phyloP scores from a whole-genome alignment of 1,140 invertebrate species.

The Saccostrea glomerata region DNA sequence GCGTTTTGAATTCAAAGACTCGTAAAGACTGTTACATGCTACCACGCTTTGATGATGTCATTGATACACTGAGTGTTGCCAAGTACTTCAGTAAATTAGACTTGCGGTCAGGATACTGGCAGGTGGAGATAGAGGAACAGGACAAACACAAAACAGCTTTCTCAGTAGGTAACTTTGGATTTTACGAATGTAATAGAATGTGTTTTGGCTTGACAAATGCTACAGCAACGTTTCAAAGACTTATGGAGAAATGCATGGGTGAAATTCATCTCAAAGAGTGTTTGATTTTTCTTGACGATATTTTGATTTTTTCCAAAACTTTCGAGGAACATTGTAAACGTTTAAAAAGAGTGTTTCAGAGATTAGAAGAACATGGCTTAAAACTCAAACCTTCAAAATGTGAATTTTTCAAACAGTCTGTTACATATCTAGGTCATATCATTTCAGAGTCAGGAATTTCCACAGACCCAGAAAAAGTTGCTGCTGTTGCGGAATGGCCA shows the following conservation, averaged over 20 bases:
- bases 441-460: conserved; percentile 42
- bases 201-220: conserved; percentile 45
- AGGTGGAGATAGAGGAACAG: no score
- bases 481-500: conserved; percentile 43
- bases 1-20: neutral
- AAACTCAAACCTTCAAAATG: conserved; percentile 61
- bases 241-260: conserved; percentile 46
- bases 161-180: conserved; percentile 42
- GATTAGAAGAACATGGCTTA: neutral
- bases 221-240: conserved; percentile 42
- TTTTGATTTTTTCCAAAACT: conserved; percentile 39
- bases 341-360: conserved; percentile 43
- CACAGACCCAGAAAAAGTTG: conserved; percentile 22
- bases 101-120: conserved; percentile 33
- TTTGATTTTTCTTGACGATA: conserved; percentile 45
- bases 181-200: conserved; percentile 45
- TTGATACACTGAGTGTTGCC: conserved; percentile 1
- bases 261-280: conserved; percentile 48
- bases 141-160: no score
- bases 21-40: neutral
- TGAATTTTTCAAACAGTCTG: conserved; percentile 44
- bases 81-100: conserved; percentile 43
- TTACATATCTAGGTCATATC: conserved; percentile 53
- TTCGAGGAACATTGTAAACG: conserved; percentile 44
- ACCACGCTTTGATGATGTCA: conserved; percentile 16